phyloP scores from a whole-genome alignment of 2,888 invertebrate genomes.

The Drosophila anomelani region DNA sequence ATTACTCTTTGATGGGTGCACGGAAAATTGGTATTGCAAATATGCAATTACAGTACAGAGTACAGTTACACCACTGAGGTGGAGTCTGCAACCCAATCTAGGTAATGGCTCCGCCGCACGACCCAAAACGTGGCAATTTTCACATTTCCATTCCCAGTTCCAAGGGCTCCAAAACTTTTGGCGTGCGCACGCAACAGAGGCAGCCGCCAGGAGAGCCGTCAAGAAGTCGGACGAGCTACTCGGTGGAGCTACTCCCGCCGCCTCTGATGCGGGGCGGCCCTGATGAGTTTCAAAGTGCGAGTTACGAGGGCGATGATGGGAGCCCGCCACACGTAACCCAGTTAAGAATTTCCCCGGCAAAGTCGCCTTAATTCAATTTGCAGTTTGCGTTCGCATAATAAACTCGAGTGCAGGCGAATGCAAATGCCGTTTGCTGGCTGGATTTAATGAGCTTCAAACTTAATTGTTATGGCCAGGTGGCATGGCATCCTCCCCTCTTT shows the following conservation, averaged over 20 bases:
- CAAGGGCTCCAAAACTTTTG: slow-evolving; percentile 57
- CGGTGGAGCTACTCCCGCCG: slow-evolving; percentile 23
- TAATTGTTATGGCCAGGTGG: slow-evolving; percentile 60
- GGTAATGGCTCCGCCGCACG: slow-evolving; percentile 27
- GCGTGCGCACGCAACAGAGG: slow-evolving; percentile 64
- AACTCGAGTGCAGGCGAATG: slow-evolving; percentile 55
- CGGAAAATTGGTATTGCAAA: slow-evolving; percentile 48
- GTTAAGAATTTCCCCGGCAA: slow-evolving; percentile 45
- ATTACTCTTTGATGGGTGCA: slow-evolving; percentile 43
- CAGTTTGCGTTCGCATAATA: slow-evolving; percentile 60
- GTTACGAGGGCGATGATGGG: slow-evolving; percentile 44
- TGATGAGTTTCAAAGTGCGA: slow-evolving; percentile 66
- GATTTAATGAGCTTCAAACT: slow-evolving; percentile 69
- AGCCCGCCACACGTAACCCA: slow-evolving; percentile 30
- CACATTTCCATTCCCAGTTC: slow-evolving; percentile 24
- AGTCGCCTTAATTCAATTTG: slow-evolving; percentile 72
- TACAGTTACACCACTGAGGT: not conserved
- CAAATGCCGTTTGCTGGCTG: slow-evolving; percentile 47
- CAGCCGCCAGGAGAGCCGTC: slow-evolving; percentile 5
- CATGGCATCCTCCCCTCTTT: slow-evolving; percentile 39
- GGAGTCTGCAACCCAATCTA: slow-evolving; percentile 40
- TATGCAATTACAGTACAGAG: slow-evolving; percentile 24
- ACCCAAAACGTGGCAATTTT: slow-evolving; percentile 37
- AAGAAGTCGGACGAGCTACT: slow-evolving; percentile 20
- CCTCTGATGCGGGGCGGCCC: slow-evolving; percentile 45